These are phyloP conservation scores for Chrysolina americana DNA, from an alignment of 2,888 invertebrate species.

Conservation along the genomic window DNA sequence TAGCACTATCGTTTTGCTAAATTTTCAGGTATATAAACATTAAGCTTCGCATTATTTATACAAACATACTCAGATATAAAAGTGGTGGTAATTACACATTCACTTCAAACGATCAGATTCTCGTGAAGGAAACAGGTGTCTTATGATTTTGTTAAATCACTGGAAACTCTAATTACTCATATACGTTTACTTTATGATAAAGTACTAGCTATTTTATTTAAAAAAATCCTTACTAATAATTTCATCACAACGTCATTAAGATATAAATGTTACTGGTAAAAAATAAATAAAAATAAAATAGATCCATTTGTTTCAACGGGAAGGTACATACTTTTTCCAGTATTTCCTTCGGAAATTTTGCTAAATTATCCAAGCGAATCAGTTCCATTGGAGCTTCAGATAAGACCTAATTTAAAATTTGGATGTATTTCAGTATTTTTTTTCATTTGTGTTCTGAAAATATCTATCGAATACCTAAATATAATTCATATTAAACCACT, in stretches of 20 bases:
- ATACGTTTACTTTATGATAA: conserved; percentile 34
- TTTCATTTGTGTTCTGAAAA: not conserved
- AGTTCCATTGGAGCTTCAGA: too few relatives aligned
- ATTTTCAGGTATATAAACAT: conserved; percentile 55
- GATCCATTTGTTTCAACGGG: not conserved
- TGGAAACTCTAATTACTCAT: conserved; percentile 16
- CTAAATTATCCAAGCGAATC: too few relatives aligned
- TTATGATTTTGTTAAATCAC: not conserved
- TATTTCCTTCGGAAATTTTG: conserved; percentile 3
- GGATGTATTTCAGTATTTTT: not conserved
- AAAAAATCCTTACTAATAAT: conserved; percentile 39
- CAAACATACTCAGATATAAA: conserved; percentile 58
- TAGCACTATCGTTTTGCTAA: conserved; percentile 50
- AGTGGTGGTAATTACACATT: conserved; percentile 1
- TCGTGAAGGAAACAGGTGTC: not conserved
- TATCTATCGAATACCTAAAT: not conserved
- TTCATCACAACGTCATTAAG: conserved; percentile 45
- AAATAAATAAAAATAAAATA: conserved; percentile 27
- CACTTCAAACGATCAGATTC: not conserved
- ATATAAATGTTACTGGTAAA: conserved; percentile 33
- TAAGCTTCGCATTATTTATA: conserved; percentile 61
- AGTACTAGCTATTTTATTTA: conserved; percentile 35
- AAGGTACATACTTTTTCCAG: not conserved
- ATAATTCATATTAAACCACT: not conserved
- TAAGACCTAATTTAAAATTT: not conserved